phyloP scores from a whole-genome alignment of 2,888 invertebrate species.

The Formica aserva region DNA sequence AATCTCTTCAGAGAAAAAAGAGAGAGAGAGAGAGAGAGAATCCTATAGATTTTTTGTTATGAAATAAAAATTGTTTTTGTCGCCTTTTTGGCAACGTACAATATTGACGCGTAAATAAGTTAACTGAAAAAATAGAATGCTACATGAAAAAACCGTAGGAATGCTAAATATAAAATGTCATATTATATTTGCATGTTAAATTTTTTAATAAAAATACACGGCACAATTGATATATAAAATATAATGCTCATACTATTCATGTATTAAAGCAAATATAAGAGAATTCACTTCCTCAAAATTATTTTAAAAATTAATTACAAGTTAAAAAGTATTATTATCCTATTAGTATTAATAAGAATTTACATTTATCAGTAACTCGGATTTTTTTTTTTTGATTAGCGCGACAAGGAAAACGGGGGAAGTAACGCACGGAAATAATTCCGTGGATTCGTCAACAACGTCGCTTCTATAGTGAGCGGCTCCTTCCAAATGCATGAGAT shows the following conservation, averaged over 20 bases:
- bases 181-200: background rate
- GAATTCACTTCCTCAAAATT: background rate
- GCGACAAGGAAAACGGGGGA: constrained; percentile 2
- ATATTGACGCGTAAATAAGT: background rate
- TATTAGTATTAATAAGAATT: background rate
- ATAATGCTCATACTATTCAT: background rate
- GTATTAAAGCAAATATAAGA: background rate
- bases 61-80: background rate
- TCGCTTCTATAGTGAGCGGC: constrained; percentile 46
- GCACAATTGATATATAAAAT: background rate
- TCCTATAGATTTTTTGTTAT: background rate
- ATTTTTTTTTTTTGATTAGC: background rate
- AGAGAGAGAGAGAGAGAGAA: background rate
- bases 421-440: constrained; percentile 61
- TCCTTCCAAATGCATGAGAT: constrained; percentile 69
- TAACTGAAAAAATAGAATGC: background rate
- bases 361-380: background rate
- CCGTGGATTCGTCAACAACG: constrained; percentile 56
- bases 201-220: background rate
- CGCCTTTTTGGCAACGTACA: background rate
- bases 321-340: background rate
- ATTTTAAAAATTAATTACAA: background rate
- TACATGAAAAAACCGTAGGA: background rate
- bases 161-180: background rate
- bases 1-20: background rate